These are phyloP conservation scores for Peromyscus attwateri DNA, from an alignment of 2,797 vertebrate species.

Conservation along the genomic window DNA sequence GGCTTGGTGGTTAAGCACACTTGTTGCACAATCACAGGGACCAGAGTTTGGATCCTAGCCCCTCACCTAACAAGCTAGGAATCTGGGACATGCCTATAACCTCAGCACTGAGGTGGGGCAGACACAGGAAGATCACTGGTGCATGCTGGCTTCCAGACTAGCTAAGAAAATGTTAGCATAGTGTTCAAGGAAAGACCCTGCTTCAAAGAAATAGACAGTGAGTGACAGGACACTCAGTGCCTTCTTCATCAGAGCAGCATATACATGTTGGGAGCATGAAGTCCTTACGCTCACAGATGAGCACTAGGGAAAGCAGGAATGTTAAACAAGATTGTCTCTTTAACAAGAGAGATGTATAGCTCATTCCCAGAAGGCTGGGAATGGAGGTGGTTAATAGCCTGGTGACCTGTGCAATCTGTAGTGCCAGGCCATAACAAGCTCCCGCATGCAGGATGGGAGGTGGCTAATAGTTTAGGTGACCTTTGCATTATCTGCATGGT, in stretches of 20 bases:
- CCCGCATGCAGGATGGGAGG: not conserved
- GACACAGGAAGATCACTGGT: not conserved
- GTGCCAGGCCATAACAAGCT: not conserved
- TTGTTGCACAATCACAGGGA: not conserved
- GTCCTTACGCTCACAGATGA: not conserved
- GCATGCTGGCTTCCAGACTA: not conserved
- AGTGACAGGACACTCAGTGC: no score
- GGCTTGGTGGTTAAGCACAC: not conserved
- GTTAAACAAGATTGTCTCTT: not conserved
- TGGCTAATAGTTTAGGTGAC: not conserved
- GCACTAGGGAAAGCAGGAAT: not conserved
- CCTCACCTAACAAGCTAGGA: not conserved
- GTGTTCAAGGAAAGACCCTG: not conserved
- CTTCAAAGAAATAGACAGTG: not conserved
- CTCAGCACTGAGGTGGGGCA: not conserved
- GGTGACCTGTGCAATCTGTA: not conserved
- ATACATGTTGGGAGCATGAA: not conserved
- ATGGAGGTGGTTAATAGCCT: not conserved
- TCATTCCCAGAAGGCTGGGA: not conserved
- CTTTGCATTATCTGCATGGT: not conserved
- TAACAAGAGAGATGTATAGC: not conserved
- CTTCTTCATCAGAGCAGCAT: not conserved
- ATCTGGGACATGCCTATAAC: not conserved
- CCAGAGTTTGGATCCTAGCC: not conserved
- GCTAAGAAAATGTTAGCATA: not conserved